phyloP scores from a whole-genome alignment of 2,113 vertebrate species.

The Mormyrus lacerda region DNA sequence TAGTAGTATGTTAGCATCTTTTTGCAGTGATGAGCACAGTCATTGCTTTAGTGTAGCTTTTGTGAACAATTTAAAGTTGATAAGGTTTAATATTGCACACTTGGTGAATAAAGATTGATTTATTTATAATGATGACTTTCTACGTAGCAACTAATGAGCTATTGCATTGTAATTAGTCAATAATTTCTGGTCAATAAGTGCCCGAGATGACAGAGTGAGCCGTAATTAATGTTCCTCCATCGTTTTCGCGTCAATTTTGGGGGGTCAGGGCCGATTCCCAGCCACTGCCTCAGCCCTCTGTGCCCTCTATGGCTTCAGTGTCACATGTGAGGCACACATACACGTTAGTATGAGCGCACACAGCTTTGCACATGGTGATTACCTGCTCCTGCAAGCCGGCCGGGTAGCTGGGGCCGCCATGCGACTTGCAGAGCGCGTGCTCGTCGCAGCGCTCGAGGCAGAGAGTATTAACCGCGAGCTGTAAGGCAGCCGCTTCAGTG shows the following conservation, averaged over 20 bases:
- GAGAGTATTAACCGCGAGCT: slow-evolving; percentile 59
- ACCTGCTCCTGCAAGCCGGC: background rate
- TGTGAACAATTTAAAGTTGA: slow-evolving; percentile 58
- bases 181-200: slow-evolving; percentile 60
- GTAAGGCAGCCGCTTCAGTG: slow-evolving; percentile 46
- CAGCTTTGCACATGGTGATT: background rate
- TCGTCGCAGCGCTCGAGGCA: slow-evolving; percentile 31
- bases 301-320: background rate
- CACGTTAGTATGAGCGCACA: background rate
- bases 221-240: slow-evolving; percentile 56
- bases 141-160: slow-evolving; percentile 66
- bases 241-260: slow-evolving; percentile 31
- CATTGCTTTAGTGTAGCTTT: slow-evolving; percentile 28
- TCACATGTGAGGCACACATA: slow-evolving; percentile 32
- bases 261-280: slow-evolving; percentile 33
- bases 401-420: background rate
- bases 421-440: slow-evolving; percentile 43
- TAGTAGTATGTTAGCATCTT: slow-evolving; percentile 27
- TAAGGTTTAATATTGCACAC: slow-evolving; percentile 58
- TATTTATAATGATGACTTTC: slow-evolving; percentile 65
- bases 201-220: slow-evolving; percentile 63
- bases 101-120: slow-evolving; percentile 68
- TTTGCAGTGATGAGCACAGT: slow-evolving; percentile 29
- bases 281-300: background rate
- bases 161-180: slow-evolving; percentile 67